phyloP scores from a whole-genome alignment of 2,888 invertebrate genomes.

The Chaitophorus viminalis region DNA sequence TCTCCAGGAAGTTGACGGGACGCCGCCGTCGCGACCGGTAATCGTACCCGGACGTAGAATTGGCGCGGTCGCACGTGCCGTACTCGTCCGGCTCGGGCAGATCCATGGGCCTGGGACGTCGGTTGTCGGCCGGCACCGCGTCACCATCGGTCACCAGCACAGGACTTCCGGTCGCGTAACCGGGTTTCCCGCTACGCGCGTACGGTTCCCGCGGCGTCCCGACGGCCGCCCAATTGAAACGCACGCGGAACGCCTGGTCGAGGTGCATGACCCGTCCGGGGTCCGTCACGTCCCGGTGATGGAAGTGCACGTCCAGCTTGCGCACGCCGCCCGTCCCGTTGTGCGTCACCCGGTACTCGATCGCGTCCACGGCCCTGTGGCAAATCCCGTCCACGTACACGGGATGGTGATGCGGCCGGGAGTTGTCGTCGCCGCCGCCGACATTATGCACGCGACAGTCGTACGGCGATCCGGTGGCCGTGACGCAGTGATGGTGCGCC shows the following conservation, averaged over 20 bases:
- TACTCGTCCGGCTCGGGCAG: conserved; percentile 13
- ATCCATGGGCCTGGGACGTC: conserved; percentile 66
- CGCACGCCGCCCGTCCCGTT: conserved; percentile 70
- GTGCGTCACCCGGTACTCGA: conserved; percentile 68
- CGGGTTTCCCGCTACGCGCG: conserved; percentile 79
- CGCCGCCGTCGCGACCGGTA: conserved; percentile 55
- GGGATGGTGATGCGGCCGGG: neutral
- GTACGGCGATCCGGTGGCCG: conserved; percentile 1
- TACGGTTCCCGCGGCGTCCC: conserved; percentile 63
- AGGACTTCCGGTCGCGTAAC: conserved; percentile 77
- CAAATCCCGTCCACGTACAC: conserved; percentile 65
- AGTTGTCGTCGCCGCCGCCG: neutral
- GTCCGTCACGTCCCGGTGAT: conserved; percentile 67
- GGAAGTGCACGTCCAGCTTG: conserved; percentile 67
- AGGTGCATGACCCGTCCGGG: conserved; percentile 25
- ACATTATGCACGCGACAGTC: neutral
- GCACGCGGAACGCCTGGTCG: conserved; percentile 66
- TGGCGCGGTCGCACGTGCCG: conserved; percentile 10
- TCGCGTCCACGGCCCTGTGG: conserved; percentile 67
- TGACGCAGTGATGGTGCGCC: neutral
- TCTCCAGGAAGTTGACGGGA: conserved; percentile 32
- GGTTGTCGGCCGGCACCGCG: conserved; percentile 65
- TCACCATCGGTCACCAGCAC: conserved; percentile 67
- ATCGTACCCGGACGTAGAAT: conserved; percentile 26
- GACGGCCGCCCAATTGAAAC: conserved; percentile 50